Evolutionary conservation across 2,888 invertebrate genomes (phyloP).

Genomic region (Andrena flavipes): DNA sequence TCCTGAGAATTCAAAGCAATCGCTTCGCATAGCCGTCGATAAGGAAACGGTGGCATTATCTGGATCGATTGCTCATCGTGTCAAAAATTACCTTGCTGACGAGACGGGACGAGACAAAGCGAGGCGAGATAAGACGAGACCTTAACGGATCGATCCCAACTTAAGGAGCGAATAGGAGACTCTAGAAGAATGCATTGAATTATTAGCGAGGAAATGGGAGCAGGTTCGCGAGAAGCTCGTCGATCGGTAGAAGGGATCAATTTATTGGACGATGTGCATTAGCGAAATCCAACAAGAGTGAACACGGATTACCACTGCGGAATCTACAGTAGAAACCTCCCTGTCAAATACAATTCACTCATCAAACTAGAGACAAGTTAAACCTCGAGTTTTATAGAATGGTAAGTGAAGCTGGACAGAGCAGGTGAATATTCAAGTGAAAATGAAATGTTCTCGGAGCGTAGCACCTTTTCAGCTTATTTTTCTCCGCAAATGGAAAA

Average conservation of each 20-base stretch:
- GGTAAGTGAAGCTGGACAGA: neutral
- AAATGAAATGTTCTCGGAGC: neutral
- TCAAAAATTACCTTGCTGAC: neutral
- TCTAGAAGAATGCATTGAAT: no score
- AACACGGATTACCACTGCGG: conserved; percentile 13
- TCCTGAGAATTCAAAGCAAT: conserved; percentile 47
- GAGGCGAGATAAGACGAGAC: no score
- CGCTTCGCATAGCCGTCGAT: conserved; percentile 41
- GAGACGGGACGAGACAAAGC: no score
- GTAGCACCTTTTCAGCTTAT: neutral
- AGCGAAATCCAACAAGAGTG: conserved; percentile 21
- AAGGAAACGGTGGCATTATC: conserved; percentile 47
- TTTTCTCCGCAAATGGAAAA: neutral
- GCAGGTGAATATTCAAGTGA: conserved; percentile 25
- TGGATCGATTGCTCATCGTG: conserved; percentile 33
- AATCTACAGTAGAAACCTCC: neutral
- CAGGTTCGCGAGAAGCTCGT: neutral
- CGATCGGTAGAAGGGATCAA: conserved; percentile 10
- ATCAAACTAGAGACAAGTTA: conserved; percentile 13
- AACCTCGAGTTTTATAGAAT: conserved; percentile 31
- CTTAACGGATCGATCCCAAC: no score
- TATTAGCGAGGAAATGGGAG: neutral
- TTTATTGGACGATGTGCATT: neutral
- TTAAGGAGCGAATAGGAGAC: no score
- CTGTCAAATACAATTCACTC: neutral